Evolutionary conservation across 2,888 invertebrate genomes (phyloP).

Genomic region (Lottia gigantea): DNA sequence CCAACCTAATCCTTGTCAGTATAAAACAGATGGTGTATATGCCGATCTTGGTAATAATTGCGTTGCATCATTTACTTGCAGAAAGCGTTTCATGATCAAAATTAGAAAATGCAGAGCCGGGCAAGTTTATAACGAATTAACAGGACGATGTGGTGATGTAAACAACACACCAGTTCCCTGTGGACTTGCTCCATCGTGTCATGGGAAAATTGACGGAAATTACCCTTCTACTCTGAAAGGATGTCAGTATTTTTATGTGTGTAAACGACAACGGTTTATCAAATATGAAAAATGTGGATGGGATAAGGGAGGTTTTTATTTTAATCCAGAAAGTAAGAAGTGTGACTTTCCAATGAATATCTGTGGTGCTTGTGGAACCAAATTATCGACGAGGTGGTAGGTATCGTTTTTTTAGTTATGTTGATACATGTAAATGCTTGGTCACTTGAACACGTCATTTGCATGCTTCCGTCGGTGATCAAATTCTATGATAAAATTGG

Average conservation of each 20-base stretch:
- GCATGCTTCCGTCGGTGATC: no score
- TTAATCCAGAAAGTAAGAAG: conserved; percentile 20
- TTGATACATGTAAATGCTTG: no score
- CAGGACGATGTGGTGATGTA: conserved; percentile 16
- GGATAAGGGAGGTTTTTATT: conserved; percentile 26
- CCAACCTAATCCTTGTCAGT: conserved; percentile 25
- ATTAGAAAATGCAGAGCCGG: conserved; percentile 17
- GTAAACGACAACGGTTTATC: conserved; percentile 15
- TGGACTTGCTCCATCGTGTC: conserved; percentile 24
- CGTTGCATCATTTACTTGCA: conserved; percentile 22
- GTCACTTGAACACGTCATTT: no score
- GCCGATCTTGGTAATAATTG: conserved; percentile 26
- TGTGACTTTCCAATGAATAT: conserved; percentile 29
- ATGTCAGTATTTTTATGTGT: conserved; percentile 22
- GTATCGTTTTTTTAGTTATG: no score
- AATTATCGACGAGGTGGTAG: no score
- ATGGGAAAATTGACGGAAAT: conserved; percentile 18
- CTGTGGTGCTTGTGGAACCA: conserved; percentile 23
- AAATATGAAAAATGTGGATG: conserved; percentile 23
- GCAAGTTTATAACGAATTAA: conserved; percentile 20
- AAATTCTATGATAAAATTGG: no score
- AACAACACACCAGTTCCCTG: conserved; percentile 22
- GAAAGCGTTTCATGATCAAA: conserved; percentile 17
- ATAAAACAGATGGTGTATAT: conserved; percentile 23
- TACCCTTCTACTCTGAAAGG: conserved; percentile 24